Conservation (phyloP, 2,888 invertebrate species). For the Mycalesis mineus region DNA sequence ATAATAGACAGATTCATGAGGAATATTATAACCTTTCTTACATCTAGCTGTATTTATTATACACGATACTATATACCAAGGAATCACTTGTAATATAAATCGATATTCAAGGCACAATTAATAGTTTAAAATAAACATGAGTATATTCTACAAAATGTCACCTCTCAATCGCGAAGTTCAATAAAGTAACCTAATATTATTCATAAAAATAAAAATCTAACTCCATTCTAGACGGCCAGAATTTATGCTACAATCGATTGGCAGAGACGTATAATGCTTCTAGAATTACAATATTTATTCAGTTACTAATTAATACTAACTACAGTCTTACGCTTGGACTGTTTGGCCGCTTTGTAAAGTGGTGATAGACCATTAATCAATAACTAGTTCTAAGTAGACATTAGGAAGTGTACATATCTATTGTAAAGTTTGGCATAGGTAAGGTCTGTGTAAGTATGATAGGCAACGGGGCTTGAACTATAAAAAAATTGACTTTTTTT, state of each 20-base stretch:
- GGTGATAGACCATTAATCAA: slow-evolving; percentile 30
- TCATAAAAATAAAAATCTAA: background rate
- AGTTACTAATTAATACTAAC: slow-evolving; percentile 15
- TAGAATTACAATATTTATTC: slow-evolving; percentile 2
- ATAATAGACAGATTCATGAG: no score
- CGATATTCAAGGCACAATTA: no score
- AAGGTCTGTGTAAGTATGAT: no score
- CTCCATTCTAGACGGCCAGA: background rate
- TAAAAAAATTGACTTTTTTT: no score
- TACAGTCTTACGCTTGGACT: slow-evolving; percentile 12
- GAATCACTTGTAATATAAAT: no score
- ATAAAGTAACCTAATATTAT: background rate
- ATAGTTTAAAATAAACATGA: no score
- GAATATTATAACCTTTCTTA: no score
- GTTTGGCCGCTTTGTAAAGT: slow-evolving; percentile 6
- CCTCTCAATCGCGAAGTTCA: background rate
- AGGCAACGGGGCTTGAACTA: no score
- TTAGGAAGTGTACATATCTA: no score
- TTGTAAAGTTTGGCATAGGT: no score
- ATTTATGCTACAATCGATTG: background rate
- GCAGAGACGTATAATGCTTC: background rate
- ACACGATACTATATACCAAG: no score
- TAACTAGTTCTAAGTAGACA: slow-evolving; percentile 24
- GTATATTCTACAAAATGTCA: background rate
- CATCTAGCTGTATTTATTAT: no score